phyloP scores from a whole-genome alignment of 2,888 invertebrate genomes.

The Nomada ferruginata region DNA sequence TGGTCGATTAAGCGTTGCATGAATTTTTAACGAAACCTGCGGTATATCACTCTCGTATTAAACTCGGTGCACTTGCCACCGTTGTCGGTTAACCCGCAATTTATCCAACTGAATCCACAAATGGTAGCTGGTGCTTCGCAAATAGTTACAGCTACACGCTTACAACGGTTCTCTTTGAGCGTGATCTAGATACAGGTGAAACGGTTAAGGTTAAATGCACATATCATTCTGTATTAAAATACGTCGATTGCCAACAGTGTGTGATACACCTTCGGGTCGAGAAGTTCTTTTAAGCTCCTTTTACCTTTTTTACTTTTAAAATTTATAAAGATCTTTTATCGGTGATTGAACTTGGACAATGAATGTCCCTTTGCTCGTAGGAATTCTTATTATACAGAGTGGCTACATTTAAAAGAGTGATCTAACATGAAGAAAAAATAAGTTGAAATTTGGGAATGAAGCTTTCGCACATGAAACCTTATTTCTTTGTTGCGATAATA shows the following conservation, averaged over 20 bases:
- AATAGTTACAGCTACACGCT: conserved; percentile 30
- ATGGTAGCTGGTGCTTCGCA: conserved; percentile 37
- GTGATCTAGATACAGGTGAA: conserved; percentile 13
- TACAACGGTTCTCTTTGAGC: conserved; percentile 27
- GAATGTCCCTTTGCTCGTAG: not conserved
- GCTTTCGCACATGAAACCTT: not conserved
- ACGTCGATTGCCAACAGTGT: conserved; percentile 5
- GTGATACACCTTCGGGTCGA: not conserved
- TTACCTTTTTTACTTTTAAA: too few species aligned
- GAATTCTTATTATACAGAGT: not conserved
- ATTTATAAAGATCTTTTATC: not conserved
- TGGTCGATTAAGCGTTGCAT: conserved; percentile 42
- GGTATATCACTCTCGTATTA: conserved; percentile 20
- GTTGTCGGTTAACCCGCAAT: conserved; percentile 45
- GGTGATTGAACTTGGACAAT: not conserved
- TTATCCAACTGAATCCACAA: conserved; percentile 58
- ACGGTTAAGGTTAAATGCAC: conserved; percentile 17
- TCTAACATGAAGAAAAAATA: too few species aligned
- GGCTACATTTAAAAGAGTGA: too few species aligned
- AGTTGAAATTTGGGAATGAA: too few species aligned
- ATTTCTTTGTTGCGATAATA: not conserved
- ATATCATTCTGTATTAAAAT: conserved; percentile 27
- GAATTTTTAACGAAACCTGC: conserved; percentile 49
- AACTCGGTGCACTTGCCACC: conserved; percentile 1
- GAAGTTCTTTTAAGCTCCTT: too few species aligned